Base-by-base conservation (phyloP, 2,113 vertebrate species). In the Carassius carassius region DNA sequence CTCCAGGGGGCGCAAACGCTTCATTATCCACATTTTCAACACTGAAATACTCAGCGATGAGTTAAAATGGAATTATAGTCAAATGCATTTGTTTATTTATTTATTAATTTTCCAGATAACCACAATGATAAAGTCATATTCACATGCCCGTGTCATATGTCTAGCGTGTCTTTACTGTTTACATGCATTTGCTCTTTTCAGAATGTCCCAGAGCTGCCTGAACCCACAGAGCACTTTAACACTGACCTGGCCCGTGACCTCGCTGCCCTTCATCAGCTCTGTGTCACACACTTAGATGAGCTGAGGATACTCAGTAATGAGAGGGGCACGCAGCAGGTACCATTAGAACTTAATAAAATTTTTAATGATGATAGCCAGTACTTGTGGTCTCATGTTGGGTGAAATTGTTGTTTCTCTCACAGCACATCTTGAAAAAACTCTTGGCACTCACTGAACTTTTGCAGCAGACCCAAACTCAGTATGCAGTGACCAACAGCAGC, bases 351-450 rank as follows among this genome's bases (percentile, higher is more conserved):
- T 62, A 0, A 2, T 35, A 7, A 67, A 16, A 35, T 9, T 4
- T 67, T 35, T 67, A 3, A 67, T 35, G 3, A 29, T 35, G 29
- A 35, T 4, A 17, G 16, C 29, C 29, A 9, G 29, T 35, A 10
- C 6, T 86, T 90, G 94, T 86, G 4, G 54, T 84, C 47, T 81
- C 90, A 67, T 90, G 44, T 89, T 72, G 67, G 0, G 44, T 82
- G 60, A 90, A 54, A 54, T 17, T 17, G 51, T 79, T 91, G 69
- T 51, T 75, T 75, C 23, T 75, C 10, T 73, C 37, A 21, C 93
- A 99, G 98, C 98, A 99, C 3, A 97, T 98, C 90, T 90, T 99
- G 89, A 99, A 99, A 94, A 99, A 99, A 93, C 96, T 99, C 88
- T 92, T 99, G 95, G 98, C 98, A 86, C 98, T 99, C 92, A 98